Percentiles rank a stretch among this genome's conserved stretches.
These are phyloP conservation scores for Drosophila bocki DNA, from an alignment of 1,140 invertebrate genomes.

Conservation along the genomic window DNA sequence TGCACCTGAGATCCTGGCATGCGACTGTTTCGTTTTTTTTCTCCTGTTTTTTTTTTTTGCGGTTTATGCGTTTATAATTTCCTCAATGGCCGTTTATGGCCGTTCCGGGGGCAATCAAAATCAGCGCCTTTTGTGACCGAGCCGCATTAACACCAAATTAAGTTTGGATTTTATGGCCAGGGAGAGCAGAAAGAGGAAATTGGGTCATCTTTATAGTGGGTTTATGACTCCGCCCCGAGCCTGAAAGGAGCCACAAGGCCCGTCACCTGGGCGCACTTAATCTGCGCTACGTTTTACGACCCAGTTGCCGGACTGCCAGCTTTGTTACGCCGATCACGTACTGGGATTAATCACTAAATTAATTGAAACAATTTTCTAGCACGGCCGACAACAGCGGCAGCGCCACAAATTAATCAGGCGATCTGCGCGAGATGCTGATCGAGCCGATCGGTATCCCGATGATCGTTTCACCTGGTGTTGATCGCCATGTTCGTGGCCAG, in stretches of 20 bases:
- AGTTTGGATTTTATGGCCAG: conserved; percentile 57
- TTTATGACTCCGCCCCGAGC: conserved; percentile 22
- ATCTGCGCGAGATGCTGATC: conserved; percentile 42
- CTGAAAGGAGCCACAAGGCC: conserved; percentile 59
- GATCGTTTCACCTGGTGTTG: conserved; percentile 69
- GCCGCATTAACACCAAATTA: conserved; percentile 77
- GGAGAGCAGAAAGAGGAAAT: conserved; percentile 51
- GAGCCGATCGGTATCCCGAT: conserved; percentile 44
- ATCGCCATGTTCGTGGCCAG: conserved; percentile 73
- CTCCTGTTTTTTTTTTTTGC: background rate
- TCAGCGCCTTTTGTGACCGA: conserved; percentile 67
- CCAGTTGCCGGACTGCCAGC: conserved; percentile 51
- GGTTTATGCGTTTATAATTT: conserved; percentile 80
- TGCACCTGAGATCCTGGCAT: conserved; percentile 74
- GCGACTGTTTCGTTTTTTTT: conserved; percentile 34
- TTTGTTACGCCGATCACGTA: conserved; percentile 65
- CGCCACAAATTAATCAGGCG: conserved; percentile 72
- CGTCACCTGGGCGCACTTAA: conserved; percentile 50
- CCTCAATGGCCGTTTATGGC: conserved; percentile 76
- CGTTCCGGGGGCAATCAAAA: conserved; percentile 62
- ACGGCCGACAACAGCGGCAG: conserved; percentile 63
- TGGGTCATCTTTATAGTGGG: conserved; percentile 63
- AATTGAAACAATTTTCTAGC: conserved; percentile 81
- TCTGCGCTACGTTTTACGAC: conserved; percentile 66
- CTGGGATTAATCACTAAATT: conserved; percentile 81